phyloP scores from a whole-genome alignment of 1,140 invertebrate species.

The Drosophila kanapiae region DNA sequence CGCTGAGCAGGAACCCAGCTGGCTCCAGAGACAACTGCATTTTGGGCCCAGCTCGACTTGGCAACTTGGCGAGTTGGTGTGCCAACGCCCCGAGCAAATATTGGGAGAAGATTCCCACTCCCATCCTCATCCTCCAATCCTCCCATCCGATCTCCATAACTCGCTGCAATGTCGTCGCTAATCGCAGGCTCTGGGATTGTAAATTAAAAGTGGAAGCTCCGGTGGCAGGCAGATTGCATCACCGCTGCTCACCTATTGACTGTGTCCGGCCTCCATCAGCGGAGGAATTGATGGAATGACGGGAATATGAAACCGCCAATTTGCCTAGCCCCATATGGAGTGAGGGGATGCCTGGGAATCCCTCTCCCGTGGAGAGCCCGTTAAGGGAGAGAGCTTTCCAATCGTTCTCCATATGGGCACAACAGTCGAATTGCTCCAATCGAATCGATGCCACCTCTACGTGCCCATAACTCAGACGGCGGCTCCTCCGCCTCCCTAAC shows the following conservation, averaged over 20 bases:
- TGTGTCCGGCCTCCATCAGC: conserved; percentile 51
- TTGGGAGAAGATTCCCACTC: conserved; percentile 19
- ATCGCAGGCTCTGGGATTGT: conserved; percentile 62
- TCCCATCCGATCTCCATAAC: conserved; percentile 49
- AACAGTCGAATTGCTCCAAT: conserved; percentile 26
- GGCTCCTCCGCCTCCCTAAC: not conserved
- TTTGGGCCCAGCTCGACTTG: conserved; percentile 30
- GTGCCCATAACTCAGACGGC: conserved; percentile 50
- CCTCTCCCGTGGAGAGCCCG: conserved; percentile 19
- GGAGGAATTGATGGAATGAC: conserved; percentile 26
- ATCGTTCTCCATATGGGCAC: conserved; percentile 29
- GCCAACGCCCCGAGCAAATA: conserved; percentile 73
- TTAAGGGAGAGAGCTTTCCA: conserved; percentile 59
- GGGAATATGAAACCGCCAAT: conserved; percentile 60
- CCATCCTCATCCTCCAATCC: conserved; percentile 17
- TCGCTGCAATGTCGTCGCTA: conserved; percentile 57
- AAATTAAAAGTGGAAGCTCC: conserved; percentile 49
- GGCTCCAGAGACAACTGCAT: conserved; percentile 70
- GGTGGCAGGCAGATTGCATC: conserved; percentile 60
- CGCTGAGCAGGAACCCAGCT: conserved; percentile 18
- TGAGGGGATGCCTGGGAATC: conserved; percentile 9
- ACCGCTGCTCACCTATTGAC: conserved; percentile 54
- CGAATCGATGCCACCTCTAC: conserved; percentile 46
- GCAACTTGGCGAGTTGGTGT: conserved; percentile 40
- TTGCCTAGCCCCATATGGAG: conserved; percentile 42